Conservation (phyloP, 1,140 invertebrate genomes). For the Magallana angulata region DNA sequence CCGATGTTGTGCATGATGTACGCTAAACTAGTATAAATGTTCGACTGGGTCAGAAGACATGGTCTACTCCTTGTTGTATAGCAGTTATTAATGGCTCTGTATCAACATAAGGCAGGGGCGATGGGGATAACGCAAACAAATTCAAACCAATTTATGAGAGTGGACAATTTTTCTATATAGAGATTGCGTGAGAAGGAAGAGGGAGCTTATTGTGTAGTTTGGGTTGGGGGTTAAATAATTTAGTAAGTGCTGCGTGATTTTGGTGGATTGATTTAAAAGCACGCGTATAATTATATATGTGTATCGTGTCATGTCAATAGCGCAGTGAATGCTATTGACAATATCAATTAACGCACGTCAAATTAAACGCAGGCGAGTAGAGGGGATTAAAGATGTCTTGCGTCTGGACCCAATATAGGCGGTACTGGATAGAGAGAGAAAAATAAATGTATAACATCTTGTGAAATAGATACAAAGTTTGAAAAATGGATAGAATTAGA, state of each 20-base stretch:
- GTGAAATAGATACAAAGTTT: too few species aligned
- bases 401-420: too few species aligned
- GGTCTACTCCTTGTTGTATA: neutral
- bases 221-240: neutral
- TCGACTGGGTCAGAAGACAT: too few species aligned
- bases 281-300: too few species aligned
- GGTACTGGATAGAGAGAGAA: too few species aligned
- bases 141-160: neutral
- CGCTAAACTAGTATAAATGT: too few species aligned
- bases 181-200: neutral
- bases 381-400: too few species aligned
- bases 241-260: too few species aligned
- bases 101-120: neutral
- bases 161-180: neutral
- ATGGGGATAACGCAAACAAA: neutral
- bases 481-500: too few species aligned
- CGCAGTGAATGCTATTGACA: neutral
- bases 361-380: neutral
- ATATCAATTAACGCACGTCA: constrained; percentile 7
- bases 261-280: neutral
- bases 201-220: neutral
- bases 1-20: too few species aligned
- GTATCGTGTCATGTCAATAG: neutral
- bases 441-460: too few species aligned
- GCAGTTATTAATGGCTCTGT: constrained; percentile 10